Percentiles rank a stretch among this genome's conserved stretches.
Conservation (phyloP, 2,888 invertebrate genomes). For the Drosophila testacea region DNA sequence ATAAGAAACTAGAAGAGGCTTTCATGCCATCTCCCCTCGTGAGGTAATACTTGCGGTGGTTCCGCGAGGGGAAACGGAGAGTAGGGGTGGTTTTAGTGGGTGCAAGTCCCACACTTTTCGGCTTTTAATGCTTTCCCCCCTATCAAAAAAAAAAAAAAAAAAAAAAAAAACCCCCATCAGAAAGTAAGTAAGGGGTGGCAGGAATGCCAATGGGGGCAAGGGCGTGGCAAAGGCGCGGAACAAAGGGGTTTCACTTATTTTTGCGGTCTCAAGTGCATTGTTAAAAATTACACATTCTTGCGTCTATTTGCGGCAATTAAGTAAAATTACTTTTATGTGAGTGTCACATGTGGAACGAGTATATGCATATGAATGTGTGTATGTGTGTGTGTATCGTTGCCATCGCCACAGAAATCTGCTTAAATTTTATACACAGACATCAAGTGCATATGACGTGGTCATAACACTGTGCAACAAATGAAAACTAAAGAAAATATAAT, state of each 20-base stretch:
- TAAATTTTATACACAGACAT: neutral
- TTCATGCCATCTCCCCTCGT: too few species aligned
- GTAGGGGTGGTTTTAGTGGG: too few species aligned
- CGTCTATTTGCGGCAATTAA: conserved; percentile 73
- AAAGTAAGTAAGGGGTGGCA: neutral
- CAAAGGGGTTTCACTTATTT: conserved; percentile 8
- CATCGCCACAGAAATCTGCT: conserved; percentile 23
- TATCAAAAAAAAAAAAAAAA: too few species aligned
- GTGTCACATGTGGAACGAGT: conserved; percentile 34
- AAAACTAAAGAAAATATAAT: too few species aligned
- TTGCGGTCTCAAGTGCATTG: conserved; percentile 58
- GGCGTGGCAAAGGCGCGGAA: conserved; percentile 10
- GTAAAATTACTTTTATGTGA: conserved; percentile 58
- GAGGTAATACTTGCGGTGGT: too few species aligned
- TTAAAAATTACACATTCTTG: conserved; percentile 62
- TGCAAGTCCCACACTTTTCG: too few species aligned
- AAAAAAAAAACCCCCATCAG: too few species aligned
- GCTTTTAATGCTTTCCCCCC: too few species aligned
- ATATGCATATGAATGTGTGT: neutral
- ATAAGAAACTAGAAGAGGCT: too few species aligned
- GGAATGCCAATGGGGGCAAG: conserved; percentile 8
- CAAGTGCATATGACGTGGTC: neutral
- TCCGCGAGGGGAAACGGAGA: too few species aligned
- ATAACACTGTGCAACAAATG: conserved; percentile 1
- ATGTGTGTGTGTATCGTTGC: conserved; percentile 12